A percentile compares a stretch with the other conserved stretches of the same genome.
These are phyloP conservation scores for Eudasyphora cyanicolor DNA, from an alignment of 2,888 invertebrate genomes.

Conservation along the genomic window DNA sequence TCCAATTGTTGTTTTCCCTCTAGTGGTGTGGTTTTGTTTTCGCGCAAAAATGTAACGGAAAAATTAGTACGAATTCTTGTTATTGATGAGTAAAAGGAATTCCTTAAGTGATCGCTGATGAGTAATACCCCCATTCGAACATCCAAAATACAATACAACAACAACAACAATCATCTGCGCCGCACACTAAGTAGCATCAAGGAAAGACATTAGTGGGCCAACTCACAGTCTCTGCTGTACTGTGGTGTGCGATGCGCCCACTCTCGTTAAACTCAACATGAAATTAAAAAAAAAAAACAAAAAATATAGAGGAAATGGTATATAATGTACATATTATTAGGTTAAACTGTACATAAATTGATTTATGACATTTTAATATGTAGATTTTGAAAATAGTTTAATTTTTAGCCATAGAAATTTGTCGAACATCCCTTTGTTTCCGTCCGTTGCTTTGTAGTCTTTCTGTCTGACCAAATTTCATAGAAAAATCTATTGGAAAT, in stretches of 20 bases:
- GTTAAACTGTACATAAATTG: neutral
- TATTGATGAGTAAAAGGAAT: constrained; percentile 58
- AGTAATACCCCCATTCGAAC: constrained; percentile 41
- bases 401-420: no score
- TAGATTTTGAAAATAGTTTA: no score
- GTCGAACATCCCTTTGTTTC: no score
- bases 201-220: constrained; percentile 51
- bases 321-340: neutral
- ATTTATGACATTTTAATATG: no score
- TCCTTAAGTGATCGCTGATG: constrained; percentile 55
- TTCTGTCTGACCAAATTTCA: no score
- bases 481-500: no score
- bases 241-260: no score
- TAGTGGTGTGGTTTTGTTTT: constrained; percentile 16
- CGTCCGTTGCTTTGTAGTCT: no score
- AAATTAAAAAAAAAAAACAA: constrained; percentile 16
- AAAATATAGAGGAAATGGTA: no score
- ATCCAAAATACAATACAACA: neutral
- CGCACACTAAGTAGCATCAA: constrained; percentile 1
- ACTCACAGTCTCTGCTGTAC: no score
- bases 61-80: constrained; percentile 22
- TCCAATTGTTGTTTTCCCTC: neutral
- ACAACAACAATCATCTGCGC: neutral
- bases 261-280: constrained; percentile 42
- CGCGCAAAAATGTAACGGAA: constrained; percentile 30